Evolutionary conservation across 2,113 vertebrate genomes (phyloP), one percentile per base, ranked within the genome.

Genomic region (Cebidichthys violaceus): DNA sequence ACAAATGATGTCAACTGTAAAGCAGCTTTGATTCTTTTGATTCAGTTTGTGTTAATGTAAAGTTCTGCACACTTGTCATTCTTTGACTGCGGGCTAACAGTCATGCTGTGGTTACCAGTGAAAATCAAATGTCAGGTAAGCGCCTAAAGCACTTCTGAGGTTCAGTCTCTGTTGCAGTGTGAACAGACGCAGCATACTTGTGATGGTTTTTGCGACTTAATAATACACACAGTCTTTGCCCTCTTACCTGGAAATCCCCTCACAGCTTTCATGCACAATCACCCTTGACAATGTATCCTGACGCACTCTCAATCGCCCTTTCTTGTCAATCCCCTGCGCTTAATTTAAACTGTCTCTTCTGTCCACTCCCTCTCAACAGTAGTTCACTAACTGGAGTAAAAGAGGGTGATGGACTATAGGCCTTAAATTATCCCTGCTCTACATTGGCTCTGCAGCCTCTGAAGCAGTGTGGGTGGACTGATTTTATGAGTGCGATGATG

Each of bases 401-500:
- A 73, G 88, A 76, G 80, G 72, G 74, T 80, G 80, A 90, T 76
- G 70, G 90, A 89, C 86, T 77, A 76, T 65, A 79, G 84, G 85
- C 84, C 90, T 90, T 93, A 89, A 89, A 92, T 92, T 82, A 90
- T 91, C 92, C 89, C 82, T 81, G 89, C 87, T 93, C 86, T 84
- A 89, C 90, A 91, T 79, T 69, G 81, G 83, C 77, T 85, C 81
- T 10, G 77, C 67, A 85, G 81, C 74, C 82, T 82, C 80, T 68
- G 75, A 70, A 83, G 83, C 87, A 41, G 82, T 88, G 89, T 93
- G 92, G 92, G 91, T 86, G 90, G 88, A 93, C 93, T 89, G 89
- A 94, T 90, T 93, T 91, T 90, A 90, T 92, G 90, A 92, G 90
- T 87, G 85, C 79, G 83, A 87, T 94, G 94, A 93, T 94, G 91